Evolutionary conservation across 2,888 invertebrate genomes (phyloP), one percentile per base, ranked within the genome.

Genomic region (Tenthredo mesomela): DNA sequence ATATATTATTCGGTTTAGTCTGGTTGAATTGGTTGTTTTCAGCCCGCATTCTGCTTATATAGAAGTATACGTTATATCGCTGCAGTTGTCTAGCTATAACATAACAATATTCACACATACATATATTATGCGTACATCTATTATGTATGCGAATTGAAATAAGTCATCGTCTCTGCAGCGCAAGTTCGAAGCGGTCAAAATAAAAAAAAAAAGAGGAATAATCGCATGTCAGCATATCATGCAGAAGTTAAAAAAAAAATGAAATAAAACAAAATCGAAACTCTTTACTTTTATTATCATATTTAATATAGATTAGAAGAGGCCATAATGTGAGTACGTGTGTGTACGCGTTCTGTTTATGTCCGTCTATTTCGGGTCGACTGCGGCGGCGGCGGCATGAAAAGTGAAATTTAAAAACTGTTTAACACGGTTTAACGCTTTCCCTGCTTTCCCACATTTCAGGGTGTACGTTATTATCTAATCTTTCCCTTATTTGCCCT

Each of bases 401-500:
- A 70, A 70, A 37, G 37, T 70, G 70, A 70, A 70, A 37, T 70
- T 70, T 37, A 75, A 75, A 71, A 71, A 67, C 73, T 54, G 50
- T 54, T 18, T 33, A 4, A 77, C n/a, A 54, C 54, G 47, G 47
- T 77, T 54, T 50, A 50, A 80, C 80, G 61, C 80, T 43, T 25
- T 33, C 29, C 9, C 43, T 47, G 78, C 54, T 65, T 82, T 65
- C 82, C 67, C 83, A 71, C 71, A 83, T 83, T 47, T 71, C 65
- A 37, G 71, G 83, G 70, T 71, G 67, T n/a, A 71, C 50, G 70
- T 47, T 85, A 85, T 86, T 88, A 88, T 88, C 88, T 88, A 88
- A 88, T 88, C 88, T 73, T 78, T 86, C 84, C 78, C 54, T 84
- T 87, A 86, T 87, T 87, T 88, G 84, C 86, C 84, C 78, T 47